Conservation (phyloP, 2,113 vertebrate species). For the Anoura caudifer region DNA sequence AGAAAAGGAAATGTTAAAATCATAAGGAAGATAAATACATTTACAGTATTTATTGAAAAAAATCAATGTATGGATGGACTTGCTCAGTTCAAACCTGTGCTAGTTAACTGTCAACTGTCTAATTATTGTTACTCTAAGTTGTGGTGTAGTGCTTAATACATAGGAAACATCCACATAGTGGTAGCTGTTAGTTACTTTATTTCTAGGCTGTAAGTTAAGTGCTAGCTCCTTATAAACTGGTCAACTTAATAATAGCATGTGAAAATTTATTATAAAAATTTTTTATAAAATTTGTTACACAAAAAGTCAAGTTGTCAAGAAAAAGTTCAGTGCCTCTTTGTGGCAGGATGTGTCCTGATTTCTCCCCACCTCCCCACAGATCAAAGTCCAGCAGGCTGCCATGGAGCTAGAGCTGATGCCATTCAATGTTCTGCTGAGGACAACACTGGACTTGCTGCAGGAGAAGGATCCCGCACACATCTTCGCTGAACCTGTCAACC, state of each 20-base stretch:
- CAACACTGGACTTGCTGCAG: conserved; percentile 94
- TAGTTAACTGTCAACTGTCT: neutral
- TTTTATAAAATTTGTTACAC: neutral
- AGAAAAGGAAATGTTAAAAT: neutral
- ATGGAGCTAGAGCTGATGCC: conserved; percentile 95
- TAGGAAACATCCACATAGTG: neutral
- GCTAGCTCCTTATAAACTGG: neutral
- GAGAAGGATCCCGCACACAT: conserved; percentile 95
- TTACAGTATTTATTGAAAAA: neutral
- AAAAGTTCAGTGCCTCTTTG: neutral
- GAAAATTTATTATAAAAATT: neutral
- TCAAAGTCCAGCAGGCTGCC: conserved; percentile 94
- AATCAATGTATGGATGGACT: neutral
- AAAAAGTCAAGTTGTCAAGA: neutral
- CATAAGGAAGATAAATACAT: neutral
- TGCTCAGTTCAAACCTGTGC: neutral
- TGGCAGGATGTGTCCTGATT: neutral
- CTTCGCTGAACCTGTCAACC: conserved; percentile 92
- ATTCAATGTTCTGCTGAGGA: conserved; percentile 90
- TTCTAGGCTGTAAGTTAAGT: neutral
- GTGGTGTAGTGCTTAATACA: neutral
- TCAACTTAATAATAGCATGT: neutral
- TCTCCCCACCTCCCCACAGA: conserved; percentile 76
- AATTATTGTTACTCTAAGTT: neutral
- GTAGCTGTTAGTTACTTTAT: neutral